Percentiles rank a stretch among this genome's conserved stretches.
phyloP scores from a whole-genome alignment of 2,113 vertebrate genomes.

The Neomonachus schauinslandi region DNA sequence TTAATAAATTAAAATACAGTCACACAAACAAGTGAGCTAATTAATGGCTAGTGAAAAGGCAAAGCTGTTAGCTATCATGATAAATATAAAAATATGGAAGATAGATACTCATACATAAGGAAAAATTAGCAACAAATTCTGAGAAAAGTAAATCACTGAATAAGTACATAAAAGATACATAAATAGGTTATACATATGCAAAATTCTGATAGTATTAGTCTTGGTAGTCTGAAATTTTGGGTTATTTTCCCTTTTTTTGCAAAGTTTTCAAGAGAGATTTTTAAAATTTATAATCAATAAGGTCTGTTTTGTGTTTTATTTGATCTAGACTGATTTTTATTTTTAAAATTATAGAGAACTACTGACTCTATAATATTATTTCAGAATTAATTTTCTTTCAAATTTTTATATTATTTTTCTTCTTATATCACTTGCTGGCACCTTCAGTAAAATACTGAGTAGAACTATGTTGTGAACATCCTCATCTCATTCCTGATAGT shows the following conservation, averaged over 20 bases:
- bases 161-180: not conserved
- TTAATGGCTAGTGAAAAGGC: not conserved
- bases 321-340: not conserved
- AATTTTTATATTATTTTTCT: not conserved
- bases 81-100: not conserved
- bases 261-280: not conserved
- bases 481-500: not conserved
- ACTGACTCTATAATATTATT: not conserved
- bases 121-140: not conserved
- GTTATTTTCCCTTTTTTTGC: not conserved
- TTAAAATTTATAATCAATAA: not conserved
- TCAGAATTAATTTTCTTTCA: not conserved
- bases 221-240: not conserved
- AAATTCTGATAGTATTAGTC: not conserved
- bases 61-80: not conserved
- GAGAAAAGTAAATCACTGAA: not conserved
- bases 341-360: not conserved
- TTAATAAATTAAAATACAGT: not conserved
- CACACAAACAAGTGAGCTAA: not conserved
- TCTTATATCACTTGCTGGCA: not conserved
- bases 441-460: not conserved
- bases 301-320: not conserved
- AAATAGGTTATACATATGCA: not conserved
- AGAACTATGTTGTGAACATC: not conserved
- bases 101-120: not conserved